Base-by-base conservation (phyloP, 2,888 invertebrate species). In the Balanococcus diminutus region DNA sequence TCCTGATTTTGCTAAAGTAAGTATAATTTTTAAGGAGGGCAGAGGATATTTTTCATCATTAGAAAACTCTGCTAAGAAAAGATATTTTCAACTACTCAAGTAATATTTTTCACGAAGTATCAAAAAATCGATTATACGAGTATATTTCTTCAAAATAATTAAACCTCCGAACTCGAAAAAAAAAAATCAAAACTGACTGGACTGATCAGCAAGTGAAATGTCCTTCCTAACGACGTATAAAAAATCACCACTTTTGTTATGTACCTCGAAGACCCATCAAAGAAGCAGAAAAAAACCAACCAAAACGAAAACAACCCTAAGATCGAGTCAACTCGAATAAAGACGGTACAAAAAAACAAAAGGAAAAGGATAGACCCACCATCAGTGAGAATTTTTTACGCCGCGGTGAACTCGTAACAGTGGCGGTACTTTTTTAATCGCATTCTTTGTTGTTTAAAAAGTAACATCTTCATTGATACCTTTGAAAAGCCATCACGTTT, bases 391-490 rank as follows among this genome's bases (percentile, higher is more conserved):
- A 67, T 67, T 67, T 67, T 67, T 67, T 67, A 67, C 67, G 67
- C 67, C 4, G 28, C 67, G 28, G 67, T 67, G 67, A 67, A 67
- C 67, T 67, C 67, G 67, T 67, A 67, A 67, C 67, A 31, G 25
- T 67, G 67, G 67, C 67, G 67, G 67, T 4, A 67, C 67, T 28
- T 67, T 67, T 28, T 28, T 67, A 67, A 67, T 67, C 67, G 28
- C 67, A 67, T 67, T 67, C 67, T 67, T 67, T 67, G 28, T 67
- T 28, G 56, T 56, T n/a, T 56, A 9, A 56, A 67, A 28, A 67
- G 67, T 67, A 67, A 67, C 67, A 67, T 67, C 67, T 67, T 67
- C 67, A 67, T 67, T 67, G 67, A 67, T 67, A 67, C 67, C 67
- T 67, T 67, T 67, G 67, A 67, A 67, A 67, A 9, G 28, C 28